phyloP scores from a whole-genome alignment of 2,888 invertebrate genomes.

The Scaptodrosophila latifasciaeformis region DNA sequence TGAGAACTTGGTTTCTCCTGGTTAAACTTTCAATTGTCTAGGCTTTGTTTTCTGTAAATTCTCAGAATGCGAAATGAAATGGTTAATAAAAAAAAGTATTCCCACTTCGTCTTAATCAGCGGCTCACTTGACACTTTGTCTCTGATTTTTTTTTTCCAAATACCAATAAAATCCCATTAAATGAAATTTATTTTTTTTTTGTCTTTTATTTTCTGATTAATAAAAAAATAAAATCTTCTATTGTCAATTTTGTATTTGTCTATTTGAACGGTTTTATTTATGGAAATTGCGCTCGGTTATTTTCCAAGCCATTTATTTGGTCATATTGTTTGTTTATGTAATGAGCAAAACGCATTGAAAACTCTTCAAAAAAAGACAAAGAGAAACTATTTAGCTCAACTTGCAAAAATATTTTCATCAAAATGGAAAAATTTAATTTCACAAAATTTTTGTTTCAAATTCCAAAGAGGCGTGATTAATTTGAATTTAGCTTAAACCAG shows the following conservation, averaged over 20 bases:
- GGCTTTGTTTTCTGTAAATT: neutral
- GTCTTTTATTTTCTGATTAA: neutral
- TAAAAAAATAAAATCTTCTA: neutral
- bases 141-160: too few relatives aligned
- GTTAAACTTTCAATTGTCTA: neutral
- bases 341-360: slow-evolving; percentile 12
- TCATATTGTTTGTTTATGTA: too few relatives aligned
- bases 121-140: too few relatives aligned
- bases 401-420: neutral
- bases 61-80: too few relatives aligned
- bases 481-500: too few relatives aligned
- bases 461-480: too few relatives aligned
- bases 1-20: slow-evolving; percentile 15
- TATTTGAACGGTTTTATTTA: slow-evolving; percentile 41
- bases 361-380: slow-evolving; percentile 9
- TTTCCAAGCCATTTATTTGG: slow-evolving; percentile 60
- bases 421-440: neutral
- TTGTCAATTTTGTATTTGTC: slow-evolving; percentile 18
- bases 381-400: slow-evolving; percentile 1
- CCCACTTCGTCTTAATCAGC: too few relatives aligned
- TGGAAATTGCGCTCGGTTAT: slow-evolving; percentile 50
- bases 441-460: neutral
- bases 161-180: too few relatives aligned
- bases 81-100: too few relatives aligned
- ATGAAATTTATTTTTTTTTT: slow-evolving; percentile 42